These are phyloP conservation scores for Corythucha ciliata DNA, from an alignment of 2,888 invertebrate species.

Conservation along the genomic window DNA sequence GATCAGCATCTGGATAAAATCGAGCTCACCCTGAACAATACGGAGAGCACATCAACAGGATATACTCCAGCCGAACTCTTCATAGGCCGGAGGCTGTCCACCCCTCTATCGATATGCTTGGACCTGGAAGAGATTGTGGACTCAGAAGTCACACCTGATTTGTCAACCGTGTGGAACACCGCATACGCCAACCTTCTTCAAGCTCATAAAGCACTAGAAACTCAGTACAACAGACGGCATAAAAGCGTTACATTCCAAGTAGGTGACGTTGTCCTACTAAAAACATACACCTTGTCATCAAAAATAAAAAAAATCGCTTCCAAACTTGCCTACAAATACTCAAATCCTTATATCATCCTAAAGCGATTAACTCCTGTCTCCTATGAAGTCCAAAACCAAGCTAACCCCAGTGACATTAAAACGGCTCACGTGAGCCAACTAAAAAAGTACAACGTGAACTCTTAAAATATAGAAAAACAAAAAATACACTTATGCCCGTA, in stretches of 20 bases:
- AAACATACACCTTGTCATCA: conserved; percentile 13
- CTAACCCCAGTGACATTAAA: neutral
- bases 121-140: too few species aligned
- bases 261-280: conserved; percentile 8
- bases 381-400: neutral
- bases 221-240: conserved; percentile 1
- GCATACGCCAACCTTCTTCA: conserved; percentile 2
- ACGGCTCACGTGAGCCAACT: conserved; percentile 14
- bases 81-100: conserved; percentile 7
- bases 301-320: neutral
- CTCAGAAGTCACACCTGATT: too few species aligned
- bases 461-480: too few species aligned
- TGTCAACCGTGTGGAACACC: conserved; percentile 1
- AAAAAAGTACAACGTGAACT: too few species aligned
- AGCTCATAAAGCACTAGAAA: conserved; percentile 6
- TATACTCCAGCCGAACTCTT: conserved; percentile 17
- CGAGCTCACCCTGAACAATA: conserved; percentile 11
- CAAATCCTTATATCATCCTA: conserved; percentile 1
- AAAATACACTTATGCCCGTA: too few species aligned
- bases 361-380: conserved; percentile 7
- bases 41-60: conserved; percentile 9
- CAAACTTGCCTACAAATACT: neutral
- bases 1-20: neutral
- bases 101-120: conserved; percentile 13
- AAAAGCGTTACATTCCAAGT: neutral